Evolutionary conservation across 1,140 invertebrate genomes (phyloP), one percentile per base, ranked within the genome.

Genomic region (Tetraneura akinire): DNA sequence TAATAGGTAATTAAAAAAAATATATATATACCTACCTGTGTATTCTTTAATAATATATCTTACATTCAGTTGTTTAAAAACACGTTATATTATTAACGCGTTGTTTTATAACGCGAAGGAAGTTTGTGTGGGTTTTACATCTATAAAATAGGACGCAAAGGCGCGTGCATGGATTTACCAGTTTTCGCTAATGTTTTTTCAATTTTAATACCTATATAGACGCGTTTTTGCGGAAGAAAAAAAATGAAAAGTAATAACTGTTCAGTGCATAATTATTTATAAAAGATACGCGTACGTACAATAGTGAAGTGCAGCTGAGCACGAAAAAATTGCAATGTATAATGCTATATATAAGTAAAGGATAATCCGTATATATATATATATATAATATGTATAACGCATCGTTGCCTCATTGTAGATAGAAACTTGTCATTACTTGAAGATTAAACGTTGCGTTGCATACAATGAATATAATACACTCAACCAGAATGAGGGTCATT

Each of bases 271-370:
- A 70, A 70, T 70, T 70, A 70, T 45, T 70, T 49, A 70, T 70
- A 70, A 29, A 49, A 45, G 23, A 16, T 18, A 70, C 66, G 45
- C 29, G 42, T 23, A n/a, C 49, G 47, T 47, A 70, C 45, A 49
- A 70, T 70, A 49, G 45, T 47, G 8, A 8, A 74, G 71, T 74
- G 51, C 51, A 74, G 13, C 71, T 37, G 9, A n/a, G 71, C 23
- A 37, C 60, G 60, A 76, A 76, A 76, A 76, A 74, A 53, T 74
- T 70, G 42, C 49, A 60, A 76, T 57, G 73, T n/a, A n/a, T n/a
- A n/a, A n/a, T n/a, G n/a, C n/a, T n/a, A n/a, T n/a, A n/a, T 42
- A 60, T 60, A 76, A 57, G 73, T 57, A 32, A 60, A 76, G 51
- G 32, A 76, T n/a, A 47, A 76, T 21, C 32, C 49, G 18, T 57